Conservation (phyloP, 2,888 invertebrate species). For the Acrobeloides nanus region DNA sequence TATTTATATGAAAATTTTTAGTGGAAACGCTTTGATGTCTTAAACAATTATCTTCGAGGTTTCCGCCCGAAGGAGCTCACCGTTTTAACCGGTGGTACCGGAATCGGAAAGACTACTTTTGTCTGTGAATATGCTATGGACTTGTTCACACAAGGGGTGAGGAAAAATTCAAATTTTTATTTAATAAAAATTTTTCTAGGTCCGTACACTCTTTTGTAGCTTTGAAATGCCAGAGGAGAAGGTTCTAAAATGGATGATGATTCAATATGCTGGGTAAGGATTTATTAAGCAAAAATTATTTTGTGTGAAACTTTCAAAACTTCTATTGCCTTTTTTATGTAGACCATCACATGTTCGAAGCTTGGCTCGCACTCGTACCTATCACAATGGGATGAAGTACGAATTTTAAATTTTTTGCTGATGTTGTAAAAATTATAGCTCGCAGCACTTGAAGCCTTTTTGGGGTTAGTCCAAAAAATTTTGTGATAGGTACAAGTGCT, state of each 20-base stretch:
- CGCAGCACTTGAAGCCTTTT: no score
- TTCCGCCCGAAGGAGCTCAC: constrained; percentile 49
- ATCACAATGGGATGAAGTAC: constrained; percentile 49
- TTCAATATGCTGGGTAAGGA: constrained; percentile 52
- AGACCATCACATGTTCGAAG: constrained; percentile 49
- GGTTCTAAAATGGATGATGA: constrained; percentile 52
- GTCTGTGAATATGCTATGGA: constrained; percentile 52
- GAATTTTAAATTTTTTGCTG: no score
- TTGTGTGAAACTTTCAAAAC: background rate
- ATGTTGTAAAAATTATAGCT: no score
- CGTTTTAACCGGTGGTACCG: constrained; percentile 50
- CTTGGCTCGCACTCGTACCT: constrained; percentile 46
- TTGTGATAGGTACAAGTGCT: no score
- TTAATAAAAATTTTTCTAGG: constrained; percentile 24
- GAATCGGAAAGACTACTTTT: constrained; percentile 52
- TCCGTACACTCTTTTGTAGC: constrained; percentile 51
- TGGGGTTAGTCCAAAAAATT: no score
- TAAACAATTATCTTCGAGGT: constrained; percentile 48
- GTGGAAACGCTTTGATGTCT: constrained; percentile 48
- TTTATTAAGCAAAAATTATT: background rate
- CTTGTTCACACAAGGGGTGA: constrained; percentile 47
- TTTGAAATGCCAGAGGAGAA: constrained; percentile 53
- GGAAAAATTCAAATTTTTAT: background rate
- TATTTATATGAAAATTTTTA: constrained; percentile 21
- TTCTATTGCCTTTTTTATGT: constrained; percentile 13